Conservation (phyloP, 2,888 invertebrate species). For the Limenitis camilla region DNA sequence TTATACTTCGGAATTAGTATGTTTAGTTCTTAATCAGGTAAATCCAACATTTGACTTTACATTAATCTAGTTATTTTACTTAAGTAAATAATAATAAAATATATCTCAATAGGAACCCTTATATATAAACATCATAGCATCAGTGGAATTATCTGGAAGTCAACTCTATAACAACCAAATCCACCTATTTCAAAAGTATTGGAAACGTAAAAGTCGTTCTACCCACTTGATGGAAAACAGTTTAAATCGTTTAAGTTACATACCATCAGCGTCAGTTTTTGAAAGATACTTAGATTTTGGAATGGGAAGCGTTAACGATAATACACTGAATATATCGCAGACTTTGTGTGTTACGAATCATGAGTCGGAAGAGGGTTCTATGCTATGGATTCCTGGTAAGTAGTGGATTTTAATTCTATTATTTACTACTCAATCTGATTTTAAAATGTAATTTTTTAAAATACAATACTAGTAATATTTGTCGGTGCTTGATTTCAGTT, state of each 20-base stretch:
- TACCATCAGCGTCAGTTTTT: conserved; percentile 60
- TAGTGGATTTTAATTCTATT: neutral
- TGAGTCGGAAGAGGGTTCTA: conserved; percentile 51
- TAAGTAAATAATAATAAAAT: neutral
- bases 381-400: conserved; percentile 63
- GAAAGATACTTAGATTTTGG: conserved; percentile 62
- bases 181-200: conserved; percentile 48
- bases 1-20: conserved; percentile 59
- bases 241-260: conserved; percentile 45
- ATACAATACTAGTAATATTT: too few species aligned
- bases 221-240: conserved; percentile 63
- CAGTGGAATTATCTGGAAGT: conserved; percentile 48
- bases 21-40: conserved; percentile 65
- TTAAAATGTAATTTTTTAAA: too few species aligned
- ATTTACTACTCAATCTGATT: too few species aligned
- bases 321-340: conserved; percentile 60
- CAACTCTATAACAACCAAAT: conserved; percentile 45
- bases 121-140: conserved; percentile 50
- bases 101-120: conserved; percentile 46
- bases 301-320: conserved; percentile 47
- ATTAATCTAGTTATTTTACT: too few species aligned
- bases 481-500: too few species aligned
- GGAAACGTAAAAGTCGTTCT: conserved; percentile 44
- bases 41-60: neutral
- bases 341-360: conserved; percentile 65